These are phyloP conservation scores for Perca flavescens DNA, from an alignment of 2,113 vertebrate genomes.

Conservation along the genomic window DNA sequence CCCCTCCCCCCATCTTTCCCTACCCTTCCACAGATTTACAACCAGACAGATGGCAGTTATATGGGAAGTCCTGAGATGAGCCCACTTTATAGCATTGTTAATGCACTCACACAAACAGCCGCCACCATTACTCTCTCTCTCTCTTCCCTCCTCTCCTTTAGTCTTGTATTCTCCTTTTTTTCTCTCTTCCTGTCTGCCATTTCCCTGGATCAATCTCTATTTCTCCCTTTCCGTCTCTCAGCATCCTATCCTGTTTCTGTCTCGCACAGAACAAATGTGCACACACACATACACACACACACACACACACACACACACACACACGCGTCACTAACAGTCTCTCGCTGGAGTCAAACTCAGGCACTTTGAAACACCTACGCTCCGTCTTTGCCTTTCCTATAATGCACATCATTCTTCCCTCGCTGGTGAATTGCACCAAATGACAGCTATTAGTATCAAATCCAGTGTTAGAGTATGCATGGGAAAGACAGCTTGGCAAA, in stretches of 20 bases:
- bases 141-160: slow-evolving; percentile 48
- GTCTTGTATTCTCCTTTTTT: slow-evolving; percentile 37
- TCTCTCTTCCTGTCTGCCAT: slow-evolving; percentile 63
- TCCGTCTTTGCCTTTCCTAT: slow-evolving; percentile 77
- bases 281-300: slow-evolving; percentile 35
- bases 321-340: slow-evolving; percentile 65
- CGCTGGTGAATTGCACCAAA: slow-evolving; percentile 90
- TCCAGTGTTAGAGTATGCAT: slow-evolving; percentile 63
- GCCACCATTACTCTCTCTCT: slow-evolving; percentile 77
- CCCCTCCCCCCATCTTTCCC: slow-evolving; percentile 78
- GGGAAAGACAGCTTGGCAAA: slow-evolving; percentile 50
- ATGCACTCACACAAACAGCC: slow-evolving; percentile 97
- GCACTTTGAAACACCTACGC: slow-evolving; percentile 77
- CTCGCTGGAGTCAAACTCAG: slow-evolving; percentile 71
- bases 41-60: slow-evolving; percentile 96
- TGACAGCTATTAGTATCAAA: slow-evolving; percentile 96
- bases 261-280: slow-evolving; percentile 68
- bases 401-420: slow-evolving; percentile 70
- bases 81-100: slow-evolving; percentile 97
- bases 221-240: slow-evolving; percentile 83
- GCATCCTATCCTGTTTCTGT: slow-evolving; percentile 65
- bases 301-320: slow-evolving; percentile 32
- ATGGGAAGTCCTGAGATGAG: slow-evolving; percentile 96
- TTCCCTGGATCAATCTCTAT: slow-evolving; percentile 89
- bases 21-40: slow-evolving; percentile 92